Evolutionary conservation across 1,140 invertebrate species (phyloP).

Genomic region (Bicyclus anynana): DNA sequence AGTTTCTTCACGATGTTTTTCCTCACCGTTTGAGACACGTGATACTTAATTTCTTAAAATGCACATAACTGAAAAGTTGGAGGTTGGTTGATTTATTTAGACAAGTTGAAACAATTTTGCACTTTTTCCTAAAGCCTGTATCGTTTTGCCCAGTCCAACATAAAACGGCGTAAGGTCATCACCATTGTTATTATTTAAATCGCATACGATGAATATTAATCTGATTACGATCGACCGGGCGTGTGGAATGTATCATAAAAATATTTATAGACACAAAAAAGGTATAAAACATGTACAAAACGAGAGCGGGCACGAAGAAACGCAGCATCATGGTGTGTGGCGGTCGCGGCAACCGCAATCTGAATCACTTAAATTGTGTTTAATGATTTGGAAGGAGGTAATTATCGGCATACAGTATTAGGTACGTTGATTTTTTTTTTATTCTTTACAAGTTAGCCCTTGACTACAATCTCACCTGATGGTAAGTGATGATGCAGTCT

Average conservation of each 20-base stretch:
- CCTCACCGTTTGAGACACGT: no score
- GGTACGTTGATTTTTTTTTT: no score
- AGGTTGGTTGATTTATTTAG: no score
- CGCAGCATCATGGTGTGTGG: conserved; percentile 52
- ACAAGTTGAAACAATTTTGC: neutral
- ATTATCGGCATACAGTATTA: neutral
- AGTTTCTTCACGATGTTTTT: no score
- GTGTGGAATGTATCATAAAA: conserved; percentile 53
- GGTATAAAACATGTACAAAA: conserved; percentile 53
- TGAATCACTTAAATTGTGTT: conserved; percentile 35
- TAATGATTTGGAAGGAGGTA: conserved; percentile 34
- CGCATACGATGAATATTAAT: conserved; percentile 38
- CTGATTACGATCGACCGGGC: conserved; percentile 45
- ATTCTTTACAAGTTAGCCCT: no score
- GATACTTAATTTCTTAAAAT: no score
- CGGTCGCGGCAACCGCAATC: conserved; percentile 31
- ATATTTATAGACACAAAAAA: conserved; percentile 57
- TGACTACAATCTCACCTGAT: no score
- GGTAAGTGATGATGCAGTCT: no score
- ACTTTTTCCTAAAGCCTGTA: neutral
- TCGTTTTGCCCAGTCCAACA: conserved; percentile 11
- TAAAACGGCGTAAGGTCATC: conserved; percentile 16
- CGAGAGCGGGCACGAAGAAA: conserved; percentile 43
- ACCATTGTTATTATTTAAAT: conserved; percentile 15
- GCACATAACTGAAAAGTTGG: no score